These are phyloP conservation scores for Petrocephalus sullivani DNA, from an alignment of 2,797 vertebrate genomes.

Conservation along the genomic window DNA sequence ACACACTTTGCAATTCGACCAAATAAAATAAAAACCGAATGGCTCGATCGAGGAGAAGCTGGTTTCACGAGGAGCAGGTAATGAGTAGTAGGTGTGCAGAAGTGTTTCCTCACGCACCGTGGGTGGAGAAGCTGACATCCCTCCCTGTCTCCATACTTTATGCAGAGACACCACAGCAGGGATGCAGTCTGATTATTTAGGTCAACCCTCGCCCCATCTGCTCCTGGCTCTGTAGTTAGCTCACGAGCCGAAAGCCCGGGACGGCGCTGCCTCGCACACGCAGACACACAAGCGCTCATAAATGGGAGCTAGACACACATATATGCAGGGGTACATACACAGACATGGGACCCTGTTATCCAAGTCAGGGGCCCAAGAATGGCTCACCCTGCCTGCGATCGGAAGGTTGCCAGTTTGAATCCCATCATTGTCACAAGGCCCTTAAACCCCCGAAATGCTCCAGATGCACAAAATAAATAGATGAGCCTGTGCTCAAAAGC, in stretches of 20 bases:
- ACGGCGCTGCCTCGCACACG: not conserved
- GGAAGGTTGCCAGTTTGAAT: not conserved
- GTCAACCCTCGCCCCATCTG: conserved; percentile 3
- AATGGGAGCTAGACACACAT: not conserved
- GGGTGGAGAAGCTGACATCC: conserved; percentile 11
- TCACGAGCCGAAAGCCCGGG: not conserved
- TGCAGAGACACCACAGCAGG: conserved; percentile 22
- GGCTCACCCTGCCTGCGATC: not conserved
- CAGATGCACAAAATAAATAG: not conserved
- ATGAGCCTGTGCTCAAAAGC: not conserved
- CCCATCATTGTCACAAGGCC: not conserved
- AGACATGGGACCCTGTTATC: not conserved
- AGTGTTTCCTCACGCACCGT: not conserved
- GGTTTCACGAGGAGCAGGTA: not conserved
- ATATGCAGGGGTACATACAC: not conserved
- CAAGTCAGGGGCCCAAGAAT: not conserved
- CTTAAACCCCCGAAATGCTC: not conserved
- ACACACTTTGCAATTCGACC: not conserved
- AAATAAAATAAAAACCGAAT: not conserved
- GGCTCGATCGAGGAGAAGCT: not conserved
- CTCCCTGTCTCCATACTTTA: not conserved
- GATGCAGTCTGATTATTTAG: conserved; percentile 32
- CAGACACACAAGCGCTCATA: not conserved
- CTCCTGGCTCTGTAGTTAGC: not conserved
- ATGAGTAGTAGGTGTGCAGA: not conserved